phyloP scores from a whole-genome alignment of 2,888 invertebrate genomes.

The Caenorhabditis japonica region DNA sequence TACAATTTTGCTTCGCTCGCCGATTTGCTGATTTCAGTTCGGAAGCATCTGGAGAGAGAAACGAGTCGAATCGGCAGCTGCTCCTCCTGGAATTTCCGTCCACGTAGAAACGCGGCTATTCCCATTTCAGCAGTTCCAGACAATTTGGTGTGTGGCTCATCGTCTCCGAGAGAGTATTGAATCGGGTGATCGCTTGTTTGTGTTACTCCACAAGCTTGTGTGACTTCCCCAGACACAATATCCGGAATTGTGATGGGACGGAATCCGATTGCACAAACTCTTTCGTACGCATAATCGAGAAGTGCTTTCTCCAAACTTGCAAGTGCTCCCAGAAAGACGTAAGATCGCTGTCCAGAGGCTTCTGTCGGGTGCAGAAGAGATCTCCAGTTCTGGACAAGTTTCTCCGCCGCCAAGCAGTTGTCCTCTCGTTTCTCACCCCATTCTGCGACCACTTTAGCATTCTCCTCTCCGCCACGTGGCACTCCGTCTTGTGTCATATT shows the following conservation, averaged over 20 bases:
- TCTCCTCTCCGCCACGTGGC: constrained; percentile 60
- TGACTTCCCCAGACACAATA: constrained; percentile 67
- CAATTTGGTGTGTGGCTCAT: constrained; percentile 61
- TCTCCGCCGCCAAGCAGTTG: constrained; percentile 62
- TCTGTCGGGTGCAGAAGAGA: constrained; percentile 69
- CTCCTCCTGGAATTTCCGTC: constrained; percentile 62
- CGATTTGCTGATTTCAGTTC: constrained; percentile 73
- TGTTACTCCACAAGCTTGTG: constrained; percentile 72
- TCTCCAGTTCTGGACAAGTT: constrained; percentile 69
- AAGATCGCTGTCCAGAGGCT: constrained; percentile 70
- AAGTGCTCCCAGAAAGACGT: constrained; percentile 65
- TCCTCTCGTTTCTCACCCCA: constrained; percentile 60
- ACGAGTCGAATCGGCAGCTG: constrained; percentile 71
- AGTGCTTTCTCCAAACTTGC: constrained; percentile 51
- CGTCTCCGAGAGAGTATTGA: constrained; percentile 65
- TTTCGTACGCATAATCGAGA: constrained; percentile 60
- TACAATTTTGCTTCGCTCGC: constrained; percentile 72
- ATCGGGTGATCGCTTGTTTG: constrained; percentile 55
- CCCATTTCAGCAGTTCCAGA: constrained; percentile 78
- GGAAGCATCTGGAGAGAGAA: constrained; percentile 73
- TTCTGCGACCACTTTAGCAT: constrained; percentile 53
- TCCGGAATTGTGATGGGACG: constrained; percentile 72
- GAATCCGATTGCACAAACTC: constrained; percentile 60
- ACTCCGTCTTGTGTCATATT: constrained; percentile 66
- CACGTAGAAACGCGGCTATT: constrained; percentile 66